These are phyloP conservation scores for Gryllus longicercus DNA, from an alignment of 2,888 invertebrate species.

Conservation along the genomic window DNA sequence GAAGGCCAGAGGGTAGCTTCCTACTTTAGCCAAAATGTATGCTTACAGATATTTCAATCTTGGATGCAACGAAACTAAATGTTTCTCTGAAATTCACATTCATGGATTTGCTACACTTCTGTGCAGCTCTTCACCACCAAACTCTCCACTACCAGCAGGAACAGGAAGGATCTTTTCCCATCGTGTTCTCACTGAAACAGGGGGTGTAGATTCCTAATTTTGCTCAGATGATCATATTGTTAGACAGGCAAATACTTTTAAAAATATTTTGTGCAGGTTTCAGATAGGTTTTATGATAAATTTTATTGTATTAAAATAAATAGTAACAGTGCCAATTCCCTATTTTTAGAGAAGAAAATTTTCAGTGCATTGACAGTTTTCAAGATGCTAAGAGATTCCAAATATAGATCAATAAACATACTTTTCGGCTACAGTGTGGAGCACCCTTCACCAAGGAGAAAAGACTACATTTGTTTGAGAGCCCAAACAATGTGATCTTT, in stretches of 20 bases:
- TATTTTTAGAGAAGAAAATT: background rate
- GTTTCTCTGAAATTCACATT: background rate
- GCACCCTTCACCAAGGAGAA: conserved; percentile 6
- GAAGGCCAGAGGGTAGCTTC: background rate
- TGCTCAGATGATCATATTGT: background rate
- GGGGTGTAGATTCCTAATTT: background rate
- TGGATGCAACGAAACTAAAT: background rate
- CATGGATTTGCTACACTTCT: conserved; percentile 2
- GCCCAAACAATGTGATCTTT: background rate
- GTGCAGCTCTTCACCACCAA: conserved; percentile 17
- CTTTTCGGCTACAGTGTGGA: background rate
- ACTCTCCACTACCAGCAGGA: conserved; percentile 10
- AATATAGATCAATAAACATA: conserved; percentile 3
- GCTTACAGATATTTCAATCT: conserved; percentile 9
- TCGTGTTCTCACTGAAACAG: conserved; percentile 17
- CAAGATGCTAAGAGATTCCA: background rate
- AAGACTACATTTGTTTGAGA: background rate
- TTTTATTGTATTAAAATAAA: background rate
- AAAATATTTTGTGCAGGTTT: background rate
- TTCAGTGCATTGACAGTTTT: conserved; percentile 8
- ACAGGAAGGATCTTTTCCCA: conserved; percentile 10
- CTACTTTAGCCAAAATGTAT: conserved; percentile 3
- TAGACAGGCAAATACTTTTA: background rate
- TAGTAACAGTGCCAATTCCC: background rate
- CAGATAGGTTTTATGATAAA: background rate